Conservation (phyloP, 2,888 invertebrate genomes). For the Drosophila percnosoma region DNA sequence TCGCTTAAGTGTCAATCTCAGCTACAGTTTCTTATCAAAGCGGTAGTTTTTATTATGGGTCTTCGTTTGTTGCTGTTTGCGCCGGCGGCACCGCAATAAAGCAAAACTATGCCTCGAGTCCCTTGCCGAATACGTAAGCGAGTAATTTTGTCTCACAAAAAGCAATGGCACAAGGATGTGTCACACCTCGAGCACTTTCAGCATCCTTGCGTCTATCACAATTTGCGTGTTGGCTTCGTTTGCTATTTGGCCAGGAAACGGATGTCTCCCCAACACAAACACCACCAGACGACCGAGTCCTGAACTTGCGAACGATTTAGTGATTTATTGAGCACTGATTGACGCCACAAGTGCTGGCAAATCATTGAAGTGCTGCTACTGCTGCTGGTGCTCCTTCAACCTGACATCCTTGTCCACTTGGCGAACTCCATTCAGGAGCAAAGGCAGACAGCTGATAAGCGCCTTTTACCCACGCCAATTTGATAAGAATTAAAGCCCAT, state of each 20-base stretch:
- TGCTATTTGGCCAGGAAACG: constrained; percentile 63
- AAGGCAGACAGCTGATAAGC: constrained; percentile 58
- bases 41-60: constrained; percentile 33
- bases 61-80: constrained; percentile 34
- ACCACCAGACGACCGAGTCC: constrained; percentile 22
- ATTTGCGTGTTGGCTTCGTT: constrained; percentile 61
- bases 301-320: constrained; percentile 45
- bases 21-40: constrained; percentile 59
- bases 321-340: constrained; percentile 68
- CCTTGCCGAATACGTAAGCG: constrained; percentile 6
- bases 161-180: constrained; percentile 26
- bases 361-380: constrained; percentile 42
- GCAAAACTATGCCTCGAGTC: constrained; percentile 65
- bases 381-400: constrained; percentile 6
- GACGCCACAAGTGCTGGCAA: constrained; percentile 67
- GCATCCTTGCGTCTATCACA: constrained; percentile 42
- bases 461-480: constrained; percentile 60
- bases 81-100: constrained; percentile 60
- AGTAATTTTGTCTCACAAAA: constrained; percentile 41
- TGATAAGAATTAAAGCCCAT: constrained; percentile 66
- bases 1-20: constrained; percentile 58
- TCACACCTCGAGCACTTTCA: constrained; percentile 28
- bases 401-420: constrained; percentile 12
- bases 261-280: constrained; percentile 55
- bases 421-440: constrained; percentile 13